Evolutionary conservation across 2,797 vertebrate genomes (phyloP).

Genomic region (Coreius guichenoti): DNA sequence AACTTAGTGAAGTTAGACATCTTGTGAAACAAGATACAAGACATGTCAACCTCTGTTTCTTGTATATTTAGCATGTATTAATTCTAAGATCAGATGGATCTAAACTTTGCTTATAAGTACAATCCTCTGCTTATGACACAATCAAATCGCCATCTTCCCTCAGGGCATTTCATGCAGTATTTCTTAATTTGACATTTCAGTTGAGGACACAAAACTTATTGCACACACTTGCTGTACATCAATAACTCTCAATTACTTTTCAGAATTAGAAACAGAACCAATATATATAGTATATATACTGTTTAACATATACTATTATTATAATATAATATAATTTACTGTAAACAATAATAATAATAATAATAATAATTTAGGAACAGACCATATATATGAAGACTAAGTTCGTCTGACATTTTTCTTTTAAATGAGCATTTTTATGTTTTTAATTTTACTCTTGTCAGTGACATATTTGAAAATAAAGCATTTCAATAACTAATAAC

Average conservation of each 20-base stretch:
- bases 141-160: constrained; percentile 16
- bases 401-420: too few species aligned
- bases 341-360: too few species aligned
- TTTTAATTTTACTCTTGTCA: too few species aligned
- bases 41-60: background rate
- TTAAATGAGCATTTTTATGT: too few species aligned
- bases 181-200: constrained; percentile 19
- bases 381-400: too few species aligned
- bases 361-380: too few species aligned
- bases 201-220: background rate
- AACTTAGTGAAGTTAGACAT: constrained; percentile 15
- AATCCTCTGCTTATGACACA: constrained; percentile 3
- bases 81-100: constrained; percentile 34
- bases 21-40: constrained; percentile 15
- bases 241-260: background rate
- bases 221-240: background rate
- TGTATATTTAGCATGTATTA: background rate
- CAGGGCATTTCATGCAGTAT: background rate
- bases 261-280: too few species aligned
- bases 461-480: too few species aligned
- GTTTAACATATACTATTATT: too few species aligned
- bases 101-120: too few species aligned
- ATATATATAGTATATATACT: background rate
- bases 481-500: too few species aligned
- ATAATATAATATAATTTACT: too few species aligned